Evolutionary conservation across 2,113 vertebrate species (phyloP).

Genomic region (Mus pahari): DNA sequence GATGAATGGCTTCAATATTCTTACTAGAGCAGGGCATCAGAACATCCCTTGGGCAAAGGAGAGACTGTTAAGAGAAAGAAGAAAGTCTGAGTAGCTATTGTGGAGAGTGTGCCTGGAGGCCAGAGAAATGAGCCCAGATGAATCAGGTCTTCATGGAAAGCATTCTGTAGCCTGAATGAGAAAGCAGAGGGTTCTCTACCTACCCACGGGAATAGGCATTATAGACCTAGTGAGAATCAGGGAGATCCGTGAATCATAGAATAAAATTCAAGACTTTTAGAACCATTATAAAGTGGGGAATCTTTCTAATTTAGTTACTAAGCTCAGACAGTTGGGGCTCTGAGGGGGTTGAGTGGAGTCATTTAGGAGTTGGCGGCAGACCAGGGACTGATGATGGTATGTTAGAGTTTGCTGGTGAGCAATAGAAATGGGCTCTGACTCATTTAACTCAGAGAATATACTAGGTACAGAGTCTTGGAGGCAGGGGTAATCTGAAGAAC

Average conservation of each 20-base stretch:
- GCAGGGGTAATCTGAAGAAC: background rate
- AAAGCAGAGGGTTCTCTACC: slow-evolving; percentile 21
- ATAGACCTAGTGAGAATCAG: background rate
- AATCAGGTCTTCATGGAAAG: background rate
- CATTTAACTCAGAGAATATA: background rate
- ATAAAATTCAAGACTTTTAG: slow-evolving; percentile 32
- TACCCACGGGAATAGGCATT: background rate
- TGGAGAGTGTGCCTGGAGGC: background rate
- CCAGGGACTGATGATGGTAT: background rate
- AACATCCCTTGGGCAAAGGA: background rate
- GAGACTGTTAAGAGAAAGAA: background rate
- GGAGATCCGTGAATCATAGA: background rate
- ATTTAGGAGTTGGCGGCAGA: background rate
- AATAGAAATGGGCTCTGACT: background rate
- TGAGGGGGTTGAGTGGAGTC: background rate
- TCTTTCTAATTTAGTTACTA: background rate
- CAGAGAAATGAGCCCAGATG: background rate
- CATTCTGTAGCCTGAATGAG: background rate
- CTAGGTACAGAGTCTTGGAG: background rate
- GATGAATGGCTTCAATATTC: slow-evolving; percentile 38
- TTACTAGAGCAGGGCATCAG: background rate
- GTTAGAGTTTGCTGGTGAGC: slow-evolving; percentile 14
- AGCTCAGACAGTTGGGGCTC: background rate
- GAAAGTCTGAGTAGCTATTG: background rate
- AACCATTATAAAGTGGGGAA: background rate